Percentiles rank a stretch among this genome's conserved stretches.
Evolutionary conservation across 2,797 vertebrate species (phyloP).

Genomic region (Hafferia zeledoni): DNA sequence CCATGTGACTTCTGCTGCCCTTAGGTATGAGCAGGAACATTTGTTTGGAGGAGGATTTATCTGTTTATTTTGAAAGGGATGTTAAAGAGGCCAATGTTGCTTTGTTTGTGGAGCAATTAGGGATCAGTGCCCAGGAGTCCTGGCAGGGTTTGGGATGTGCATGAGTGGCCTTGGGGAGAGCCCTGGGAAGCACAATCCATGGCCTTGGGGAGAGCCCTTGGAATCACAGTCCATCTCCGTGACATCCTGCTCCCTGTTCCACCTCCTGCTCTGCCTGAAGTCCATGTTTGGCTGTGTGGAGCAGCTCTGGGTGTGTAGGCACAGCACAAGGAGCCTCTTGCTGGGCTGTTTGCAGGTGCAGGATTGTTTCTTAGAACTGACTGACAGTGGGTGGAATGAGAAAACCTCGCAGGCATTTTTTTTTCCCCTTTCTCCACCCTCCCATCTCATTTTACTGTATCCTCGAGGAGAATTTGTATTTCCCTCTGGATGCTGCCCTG

Average conservation of each 20-base stretch:
- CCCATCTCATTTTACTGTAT: rapidly evolving
- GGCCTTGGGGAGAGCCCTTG: no score
- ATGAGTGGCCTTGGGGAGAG: not conserved
- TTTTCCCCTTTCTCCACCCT: not conserved
- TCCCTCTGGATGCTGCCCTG: not conserved
- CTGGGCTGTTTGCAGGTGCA: not conserved
- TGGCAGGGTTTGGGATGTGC: not conserved
- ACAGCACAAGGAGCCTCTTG: not conserved
- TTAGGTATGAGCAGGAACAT: not conserved
- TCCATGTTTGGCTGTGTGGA: rapidly evolving
- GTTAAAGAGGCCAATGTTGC: not conserved
- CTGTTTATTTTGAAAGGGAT: not conserved
- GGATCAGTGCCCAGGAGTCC: not conserved
- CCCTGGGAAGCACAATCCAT: not conserved
- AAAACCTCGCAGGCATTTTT: not conserved
- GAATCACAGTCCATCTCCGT: rapidly evolving
- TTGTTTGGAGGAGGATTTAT: not conserved
- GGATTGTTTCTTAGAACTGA: not conserved
- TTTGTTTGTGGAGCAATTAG: not conserved
- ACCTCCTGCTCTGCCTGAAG: not conserved
- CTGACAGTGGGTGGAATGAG: not conserved
- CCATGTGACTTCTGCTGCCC: not conserved
- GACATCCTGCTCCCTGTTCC: not conserved
- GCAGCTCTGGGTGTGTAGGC: not conserved
- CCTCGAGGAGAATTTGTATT: not conserved